Evolutionary conservation across 2,888 invertebrate species (phyloP).

Genomic region (Bibio marci): DNA sequence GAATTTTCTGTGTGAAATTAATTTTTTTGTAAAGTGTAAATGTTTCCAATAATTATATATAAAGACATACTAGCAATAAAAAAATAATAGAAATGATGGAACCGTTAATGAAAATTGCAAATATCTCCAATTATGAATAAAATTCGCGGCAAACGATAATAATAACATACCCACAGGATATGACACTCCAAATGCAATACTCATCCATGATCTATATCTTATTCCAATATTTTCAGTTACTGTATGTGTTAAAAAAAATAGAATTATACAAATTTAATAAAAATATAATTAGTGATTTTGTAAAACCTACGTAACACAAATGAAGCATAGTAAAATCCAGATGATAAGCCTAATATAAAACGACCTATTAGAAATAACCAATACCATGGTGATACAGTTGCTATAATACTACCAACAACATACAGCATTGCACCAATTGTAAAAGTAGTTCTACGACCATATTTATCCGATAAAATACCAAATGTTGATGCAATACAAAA

Average conservation of each 20-base stretch:
- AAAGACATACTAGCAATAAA: conserved; percentile 21
- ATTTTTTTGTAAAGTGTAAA: too few species aligned
- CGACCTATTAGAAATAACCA: conserved; percentile 30
- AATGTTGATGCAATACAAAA: conserved; percentile 33
- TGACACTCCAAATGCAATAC: conserved; percentile 19
- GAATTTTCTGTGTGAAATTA: too few species aligned
- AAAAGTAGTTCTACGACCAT: conserved; percentile 33
- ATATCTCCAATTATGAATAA: conserved; percentile 16
- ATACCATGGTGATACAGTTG: conserved; percentile 32
- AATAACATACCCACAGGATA: conserved; percentile 26
- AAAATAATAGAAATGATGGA: conserved; percentile 23
- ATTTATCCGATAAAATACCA: conserved; percentile 28
- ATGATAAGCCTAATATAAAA: conserved; percentile 31
- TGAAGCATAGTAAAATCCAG: conserved; percentile 35
- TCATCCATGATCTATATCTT: conserved; percentile 17
- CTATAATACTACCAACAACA: conserved; percentile 30
- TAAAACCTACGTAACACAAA: conserved; percentile 35
- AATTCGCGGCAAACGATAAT: conserved; percentile 23
- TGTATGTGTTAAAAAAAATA: too few species aligned
- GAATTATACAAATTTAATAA: too few species aligned
- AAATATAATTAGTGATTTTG: too few species aligned
- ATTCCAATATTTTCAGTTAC: conserved; percentile 13
- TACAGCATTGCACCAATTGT: conserved; percentile 30
- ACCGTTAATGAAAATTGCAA: conserved; percentile 28
- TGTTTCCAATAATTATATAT: too few species aligned